Evolutionary conservation across 1,140 invertebrate species (phyloP), one percentile per base, ranked within the genome.

Genomic region (Cydia fagiglandana): DNA sequence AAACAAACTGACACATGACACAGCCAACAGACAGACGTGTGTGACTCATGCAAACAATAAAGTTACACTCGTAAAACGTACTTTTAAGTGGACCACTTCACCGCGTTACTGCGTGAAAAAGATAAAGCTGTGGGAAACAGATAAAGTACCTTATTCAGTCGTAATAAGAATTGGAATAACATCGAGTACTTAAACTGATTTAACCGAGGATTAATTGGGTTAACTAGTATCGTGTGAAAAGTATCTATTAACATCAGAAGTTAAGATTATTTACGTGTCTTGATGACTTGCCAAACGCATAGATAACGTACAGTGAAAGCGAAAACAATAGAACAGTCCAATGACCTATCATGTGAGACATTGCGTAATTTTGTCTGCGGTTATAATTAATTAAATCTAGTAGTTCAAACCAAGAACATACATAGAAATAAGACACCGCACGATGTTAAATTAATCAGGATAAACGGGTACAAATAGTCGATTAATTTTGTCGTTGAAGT

Each of bases 211-310:
- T 61, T 61, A 61, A 61, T 61, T 61, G 20, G 56, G 6, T 61
- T 24, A 24, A 24, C 56, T 61, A 61, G 9, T 61, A 61, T n/a
- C 56, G 56, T 61, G 56, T 61, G 56, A 61, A 61, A 61, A 61
- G 4, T 61, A 10, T 53, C 5, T n/a, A 45, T 70, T 17, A 70
- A 41, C 30, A 38, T 38, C n/a, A 38, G 66, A 7, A 2, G 13
- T 45, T 70, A 0, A 70, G 66, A 70, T 70, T 70, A 70, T 78
- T 61, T 53, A 66, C 41, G 53, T 73, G 77, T 74, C 73, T 84
- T 82, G 79, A 82, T 76, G 73, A 80, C 79, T 78, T 80, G 81
- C 83, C 83, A 84, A 83, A 66, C 78, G 64, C 77, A 78, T 79
- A 76, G 77, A 38, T 56, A 74, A 45, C 77, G 70, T 20, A 41